Evolutionary conservation across 2,113 vertebrate genomes (phyloP), one percentile per base, ranked within the genome.

Genomic region (Trichomycterus rosablanca): DNA sequence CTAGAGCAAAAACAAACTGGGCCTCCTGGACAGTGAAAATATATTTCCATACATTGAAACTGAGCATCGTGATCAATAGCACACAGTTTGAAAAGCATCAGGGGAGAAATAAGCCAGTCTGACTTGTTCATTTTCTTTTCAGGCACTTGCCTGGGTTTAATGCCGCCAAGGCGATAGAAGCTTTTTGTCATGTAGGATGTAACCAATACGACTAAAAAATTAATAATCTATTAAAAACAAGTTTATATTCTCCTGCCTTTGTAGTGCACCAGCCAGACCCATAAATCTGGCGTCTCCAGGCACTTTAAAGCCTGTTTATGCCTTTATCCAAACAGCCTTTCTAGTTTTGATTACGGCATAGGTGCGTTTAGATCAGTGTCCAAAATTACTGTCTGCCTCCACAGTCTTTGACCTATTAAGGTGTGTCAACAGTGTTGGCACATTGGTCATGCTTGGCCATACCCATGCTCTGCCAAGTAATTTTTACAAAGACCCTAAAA

Each of bases 1-100:
- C 76, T 81, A 74, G 81, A 60, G 75, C 75, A 74, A 79, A 82
- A 87, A 84, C 78, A 83, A 80, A 85, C 77, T 74, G 74, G 64
- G 73, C 71, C 76, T 75, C 58, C 76, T 66, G 73, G 73, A 80
- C 69, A 51, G 68, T 73, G 55, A 28, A 24, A 49, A 65, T 22
- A 57, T 51, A 79, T 72, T 77, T 81, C 70, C 76, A 84, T 80
- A 82, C 75, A 73, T 71, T 55, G 72, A 75, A 80, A 83, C 82
- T 70, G 75, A 74, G 72, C 64, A 53, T 3, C 64, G 67, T 50
- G 44, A 81, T 87, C 83, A 68, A 88, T 87, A 81, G 65, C 68
- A 61, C 53, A 59, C 76, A 24, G 69, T 73, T 78, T 69, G 19
- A 56, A 73, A 65, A 72, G 73, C 70, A 73, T 76, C 72, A 67